Conservation (phyloP, 2,888 invertebrate genomes). For the Deilephila elpenor region DNA sequence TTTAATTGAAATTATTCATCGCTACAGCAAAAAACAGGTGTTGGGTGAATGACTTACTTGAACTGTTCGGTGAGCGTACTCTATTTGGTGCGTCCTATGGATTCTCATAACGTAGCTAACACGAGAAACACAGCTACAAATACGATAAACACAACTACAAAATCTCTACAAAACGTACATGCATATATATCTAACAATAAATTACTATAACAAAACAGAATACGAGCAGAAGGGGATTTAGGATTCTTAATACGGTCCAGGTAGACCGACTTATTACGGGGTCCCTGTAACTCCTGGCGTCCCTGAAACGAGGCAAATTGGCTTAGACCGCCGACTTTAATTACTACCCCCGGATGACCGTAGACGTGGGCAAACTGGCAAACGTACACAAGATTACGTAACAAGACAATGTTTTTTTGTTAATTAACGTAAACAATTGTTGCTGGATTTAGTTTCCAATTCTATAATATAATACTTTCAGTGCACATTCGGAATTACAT, state of each 20-base stretch:
- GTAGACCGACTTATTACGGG: conserved; percentile 38
- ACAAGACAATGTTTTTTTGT: conserved; percentile 7
- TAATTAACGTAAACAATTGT: conserved; percentile 11
- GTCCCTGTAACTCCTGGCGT: conserved; percentile 3
- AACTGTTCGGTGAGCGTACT: no score
- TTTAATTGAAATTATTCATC: not conserved
- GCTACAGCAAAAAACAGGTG: no score
- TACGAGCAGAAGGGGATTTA: not conserved
- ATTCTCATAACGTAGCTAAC: no score
- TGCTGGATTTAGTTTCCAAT: not conserved
- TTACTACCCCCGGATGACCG: conserved; percentile 29
- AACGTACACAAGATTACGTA: conserved; percentile 18
- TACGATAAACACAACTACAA: no score
- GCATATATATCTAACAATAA: not conserved
- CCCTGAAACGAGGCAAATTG: conserved; percentile 8
- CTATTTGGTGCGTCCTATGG: no score
- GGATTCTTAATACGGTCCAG: conserved; percentile 36
- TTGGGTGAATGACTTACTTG: no score
- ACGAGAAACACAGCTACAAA: no score
- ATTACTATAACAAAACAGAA: not conserved
- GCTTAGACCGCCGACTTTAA: conserved; percentile 29
- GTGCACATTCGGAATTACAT: no score
- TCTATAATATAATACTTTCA: not conserved
- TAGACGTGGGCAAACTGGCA: conserved; percentile 29
- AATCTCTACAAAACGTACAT: no score